Evolutionary conservation across 35 echinoderm and acorn worm species (phyloP).

Genomic region (Apostichopus japonicus): DNA sequence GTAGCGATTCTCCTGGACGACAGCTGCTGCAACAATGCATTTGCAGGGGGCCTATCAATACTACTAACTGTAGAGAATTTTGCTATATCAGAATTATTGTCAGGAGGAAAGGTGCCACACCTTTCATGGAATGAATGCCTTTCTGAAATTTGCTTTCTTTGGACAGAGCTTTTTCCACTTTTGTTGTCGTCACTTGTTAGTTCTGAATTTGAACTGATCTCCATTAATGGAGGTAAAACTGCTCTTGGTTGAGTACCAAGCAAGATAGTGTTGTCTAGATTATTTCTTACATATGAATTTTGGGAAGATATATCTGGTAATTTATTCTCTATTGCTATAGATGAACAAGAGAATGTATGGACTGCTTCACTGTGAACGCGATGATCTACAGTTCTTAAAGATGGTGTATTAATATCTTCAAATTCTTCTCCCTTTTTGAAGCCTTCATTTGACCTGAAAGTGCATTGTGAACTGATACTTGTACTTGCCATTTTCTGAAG

Average conservation of each 20-base stretch:
- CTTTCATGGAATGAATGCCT: background rate
- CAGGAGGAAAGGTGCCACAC: slow-evolving; percentile 36
- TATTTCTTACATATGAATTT: background rate
- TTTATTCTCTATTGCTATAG: background rate
- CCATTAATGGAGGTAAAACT: slow-evolving; percentile 11
- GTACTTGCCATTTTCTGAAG: slow-evolving; percentile 28
- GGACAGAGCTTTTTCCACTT: background rate
- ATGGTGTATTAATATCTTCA: background rate
- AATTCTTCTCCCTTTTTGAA: background rate
- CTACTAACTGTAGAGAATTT: background rate
- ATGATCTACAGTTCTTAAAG: background rate
- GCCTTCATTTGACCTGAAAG: background rate
- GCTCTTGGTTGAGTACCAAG: slow-evolving; percentile 8
- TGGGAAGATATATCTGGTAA: background rate
- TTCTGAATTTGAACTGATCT: slow-evolving; percentile 6
- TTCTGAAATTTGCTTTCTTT: background rate
- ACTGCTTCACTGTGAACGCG: background rate
- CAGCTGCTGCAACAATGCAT: slow-evolving; percentile 15
- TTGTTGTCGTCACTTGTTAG: background rate
- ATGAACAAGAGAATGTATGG: background rate
- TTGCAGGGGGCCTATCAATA: background rate
- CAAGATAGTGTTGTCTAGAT: background rate
- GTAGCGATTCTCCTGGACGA: slow-evolving; percentile 70
- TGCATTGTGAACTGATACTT: background rate
- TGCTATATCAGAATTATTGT: background rate